phyloP scores from a whole-genome alignment of 2,113 vertebrate species.

The Pangasianodon hypophthalmus region DNA sequence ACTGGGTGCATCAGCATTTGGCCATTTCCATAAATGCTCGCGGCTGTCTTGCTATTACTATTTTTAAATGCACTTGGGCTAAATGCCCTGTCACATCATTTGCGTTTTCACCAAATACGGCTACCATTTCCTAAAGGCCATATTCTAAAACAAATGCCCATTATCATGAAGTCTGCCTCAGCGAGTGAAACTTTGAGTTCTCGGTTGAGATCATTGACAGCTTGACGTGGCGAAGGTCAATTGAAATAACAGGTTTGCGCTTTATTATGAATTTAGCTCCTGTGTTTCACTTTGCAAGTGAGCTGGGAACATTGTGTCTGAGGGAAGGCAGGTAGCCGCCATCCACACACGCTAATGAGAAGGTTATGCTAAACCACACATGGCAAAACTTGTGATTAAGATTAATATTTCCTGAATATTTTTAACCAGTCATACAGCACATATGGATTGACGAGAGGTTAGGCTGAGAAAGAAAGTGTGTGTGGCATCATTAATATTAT shows the following conservation, averaged over 20 bases:
- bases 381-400: constrained; percentile 80
- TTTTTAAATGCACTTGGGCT: constrained; percentile 74
- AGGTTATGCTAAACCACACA: constrained; percentile 76
- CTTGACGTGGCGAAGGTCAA: constrained; percentile 84
- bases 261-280: constrained; percentile 78
- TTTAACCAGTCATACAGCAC: constrained; percentile 46
- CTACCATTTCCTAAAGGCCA: constrained; percentile 65
- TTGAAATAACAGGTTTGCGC: constrained; percentile 84
- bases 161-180: constrained; percentile 76
- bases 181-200: constrained; percentile 71
- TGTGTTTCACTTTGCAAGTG: constrained; percentile 69
- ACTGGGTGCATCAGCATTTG: constrained; percentile 67
- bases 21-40: constrained; percentile 81
- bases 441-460: constrained; percentile 29
- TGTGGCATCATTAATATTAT: constrained; percentile 12
- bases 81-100: constrained; percentile 79
- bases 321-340: constrained; percentile 51
- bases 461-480: constrained; percentile 40
- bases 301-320: constrained; percentile 68
- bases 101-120: constrained; percentile 61
- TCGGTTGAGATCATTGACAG: constrained; percentile 83
- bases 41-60: constrained; percentile 74
- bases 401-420: constrained; percentile 71
- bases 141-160: constrained; percentile 76
- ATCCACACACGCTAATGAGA: constrained; percentile 73